Evolutionary conservation across 1,140 invertebrate genomes (phyloP).

Genomic region (Euwallacea fornicatus): DNA sequence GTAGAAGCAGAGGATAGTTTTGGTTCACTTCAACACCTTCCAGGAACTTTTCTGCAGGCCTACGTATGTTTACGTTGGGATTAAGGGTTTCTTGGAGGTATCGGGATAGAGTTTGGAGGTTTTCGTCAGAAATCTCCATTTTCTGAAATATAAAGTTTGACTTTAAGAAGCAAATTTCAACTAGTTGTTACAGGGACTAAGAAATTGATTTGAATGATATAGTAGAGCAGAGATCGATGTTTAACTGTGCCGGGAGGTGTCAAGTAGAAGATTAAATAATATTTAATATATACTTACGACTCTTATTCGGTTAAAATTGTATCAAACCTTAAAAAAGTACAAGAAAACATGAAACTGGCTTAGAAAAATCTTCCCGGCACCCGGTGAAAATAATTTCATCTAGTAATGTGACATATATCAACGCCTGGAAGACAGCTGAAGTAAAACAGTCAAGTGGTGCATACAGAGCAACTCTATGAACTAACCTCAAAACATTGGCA

Average conservation of each 20-base stretch:
- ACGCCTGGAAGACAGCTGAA: too few relatives aligned
- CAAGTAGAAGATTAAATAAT: too few relatives aligned
- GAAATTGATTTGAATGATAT: background rate
- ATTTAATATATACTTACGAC: too few relatives aligned
- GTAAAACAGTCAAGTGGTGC: too few relatives aligned
- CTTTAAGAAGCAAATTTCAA: background rate
- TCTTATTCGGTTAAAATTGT: too few relatives aligned
- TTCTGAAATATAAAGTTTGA: conserved; percentile 4
- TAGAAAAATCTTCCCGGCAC: too few relatives aligned
- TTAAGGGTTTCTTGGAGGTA: conserved; percentile 90
- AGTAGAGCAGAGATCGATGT: background rate
- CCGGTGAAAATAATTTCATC: too few relatives aligned
- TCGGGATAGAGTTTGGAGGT: conserved; percentile 74
- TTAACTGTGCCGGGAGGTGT: background rate
- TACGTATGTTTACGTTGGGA: conserved; percentile 75
- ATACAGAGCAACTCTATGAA: too few relatives aligned
- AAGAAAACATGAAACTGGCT: too few relatives aligned
- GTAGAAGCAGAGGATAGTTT: conserved; percentile 85
- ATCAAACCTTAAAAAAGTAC: too few relatives aligned
- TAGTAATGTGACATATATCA: too few relatives aligned
- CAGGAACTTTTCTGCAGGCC: conserved; percentile 93
- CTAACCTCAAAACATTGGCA: too few relatives aligned
- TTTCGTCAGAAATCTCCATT: conserved; percentile 84
- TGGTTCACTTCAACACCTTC: conserved; percentile 87
- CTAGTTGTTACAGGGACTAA: background rate